Conservation (phyloP, 2,113 vertebrate genomes). For the Mustelus asterias region DNA sequence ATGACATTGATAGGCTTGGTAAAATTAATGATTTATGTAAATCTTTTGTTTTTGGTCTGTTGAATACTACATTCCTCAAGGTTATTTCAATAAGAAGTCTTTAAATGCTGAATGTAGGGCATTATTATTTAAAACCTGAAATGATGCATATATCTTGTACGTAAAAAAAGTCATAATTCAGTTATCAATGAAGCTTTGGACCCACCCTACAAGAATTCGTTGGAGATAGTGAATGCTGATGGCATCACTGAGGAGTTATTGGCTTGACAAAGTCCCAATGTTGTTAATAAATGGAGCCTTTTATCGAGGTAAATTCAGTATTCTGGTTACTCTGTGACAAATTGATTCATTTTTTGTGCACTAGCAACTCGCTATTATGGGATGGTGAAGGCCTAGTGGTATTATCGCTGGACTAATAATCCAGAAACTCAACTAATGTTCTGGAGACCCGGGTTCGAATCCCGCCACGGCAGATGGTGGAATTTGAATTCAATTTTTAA, state of each 20-base stretch:
- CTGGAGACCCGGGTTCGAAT: no score
- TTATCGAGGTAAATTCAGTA: neutral
- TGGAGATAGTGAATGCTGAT: neutral
- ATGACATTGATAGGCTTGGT: neutral
- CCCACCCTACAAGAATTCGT: neutral
- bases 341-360: neutral
- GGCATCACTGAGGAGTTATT: neutral
- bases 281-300: neutral
- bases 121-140: neutral
- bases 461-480: no score
- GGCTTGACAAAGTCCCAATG: neutral
- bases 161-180: neutral
- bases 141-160: neutral
- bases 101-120: neutral
- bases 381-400: no score
- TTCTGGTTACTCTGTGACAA: neutral
- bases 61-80: constrained; percentile 8
- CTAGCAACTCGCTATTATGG: neutral
- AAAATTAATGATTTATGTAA: constrained; percentile 32
- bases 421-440: no score
- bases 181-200: neutral
- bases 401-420: no score
- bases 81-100: neutral
- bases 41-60: neutral
- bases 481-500: no score